phyloP scores from a whole-genome alignment of 2,888 invertebrate species.

The Hydropsyche betteni region DNA sequence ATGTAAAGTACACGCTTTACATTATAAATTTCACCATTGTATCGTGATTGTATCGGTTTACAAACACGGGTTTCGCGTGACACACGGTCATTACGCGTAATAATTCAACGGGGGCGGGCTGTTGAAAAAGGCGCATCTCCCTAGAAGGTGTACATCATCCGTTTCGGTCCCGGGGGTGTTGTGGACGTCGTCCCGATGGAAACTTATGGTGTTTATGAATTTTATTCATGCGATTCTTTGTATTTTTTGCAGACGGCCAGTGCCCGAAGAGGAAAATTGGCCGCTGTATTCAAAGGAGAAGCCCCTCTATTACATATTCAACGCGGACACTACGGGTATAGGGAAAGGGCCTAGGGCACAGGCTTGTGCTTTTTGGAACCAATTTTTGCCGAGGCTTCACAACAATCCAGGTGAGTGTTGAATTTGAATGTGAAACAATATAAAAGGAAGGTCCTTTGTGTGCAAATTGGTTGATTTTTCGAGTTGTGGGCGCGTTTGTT shows the following conservation, averaged over 20 bases:
- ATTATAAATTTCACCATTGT: slow-evolving; percentile 26
- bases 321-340: slow-evolving; percentile 78
- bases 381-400: slow-evolving; percentile 89
- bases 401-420: slow-evolving; percentile 70
- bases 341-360: slow-evolving; percentile 81
- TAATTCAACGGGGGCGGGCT: background rate
- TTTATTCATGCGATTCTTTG: background rate
- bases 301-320: slow-evolving; percentile 90
- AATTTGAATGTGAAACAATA: slow-evolving; percentile 1
- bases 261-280: slow-evolving; percentile 82
- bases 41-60: slow-evolving; percentile 21
- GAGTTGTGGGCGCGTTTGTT: background rate
- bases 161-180: background rate
- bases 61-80: slow-evolving; percentile 34
- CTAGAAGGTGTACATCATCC: no score
- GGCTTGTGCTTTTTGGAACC: slow-evolving; percentile 96
- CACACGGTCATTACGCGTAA: background rate
- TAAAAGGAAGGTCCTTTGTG: background rate
- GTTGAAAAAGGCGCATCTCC: background rate
- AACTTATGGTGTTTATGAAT: background rate
- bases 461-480: slow-evolving; percentile 6
- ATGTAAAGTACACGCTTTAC: background rate
- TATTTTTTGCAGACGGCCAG: slow-evolving; percentile 65
- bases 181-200: background rate
- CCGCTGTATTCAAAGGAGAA: slow-evolving; percentile 85